These are phyloP conservation scores for Sinopyrophorus schimmeli DNA, from an alignment of 2,888 invertebrate genomes.

Conservation along the genomic window DNA sequence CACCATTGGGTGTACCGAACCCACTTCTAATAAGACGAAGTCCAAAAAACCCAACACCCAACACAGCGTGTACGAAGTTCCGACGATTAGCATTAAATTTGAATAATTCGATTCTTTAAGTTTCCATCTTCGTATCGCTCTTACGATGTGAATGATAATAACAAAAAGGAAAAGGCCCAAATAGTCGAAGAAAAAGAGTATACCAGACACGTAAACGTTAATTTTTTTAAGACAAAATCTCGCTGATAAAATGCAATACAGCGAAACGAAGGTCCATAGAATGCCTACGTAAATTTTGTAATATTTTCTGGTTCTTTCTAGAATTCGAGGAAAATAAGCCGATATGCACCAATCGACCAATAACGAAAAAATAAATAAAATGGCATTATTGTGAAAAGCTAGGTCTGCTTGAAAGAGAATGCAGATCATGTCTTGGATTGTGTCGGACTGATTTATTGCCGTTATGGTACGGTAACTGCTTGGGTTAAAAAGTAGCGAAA, in stretches of 20 bases:
- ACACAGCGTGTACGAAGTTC: neutral
- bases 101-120: neutral
- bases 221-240: neutral
- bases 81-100: neutral
- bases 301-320: neutral
- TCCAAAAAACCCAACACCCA: slow-evolving; percentile 1
- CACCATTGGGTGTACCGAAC: neutral
- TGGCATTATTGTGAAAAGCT: neutral
- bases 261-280: neutral
- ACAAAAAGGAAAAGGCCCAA: neutral
- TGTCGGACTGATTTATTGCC: neutral
- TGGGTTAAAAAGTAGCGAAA: neutral
- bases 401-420: neutral
- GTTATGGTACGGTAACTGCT: neutral
- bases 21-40: neutral
- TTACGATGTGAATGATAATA: neutral
- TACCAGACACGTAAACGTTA: neutral
- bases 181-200: neutral
- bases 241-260: neutral
- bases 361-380: neutral
- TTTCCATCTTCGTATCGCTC: slow-evolving; percentile 1
- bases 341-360: slow-evolving; percentile 1
- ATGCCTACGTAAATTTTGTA: neutral
- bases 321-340: neutral
- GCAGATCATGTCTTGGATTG: neutral